phyloP scores from a whole-genome alignment of 2,113 vertebrate species.

The Heliornis fulica region DNA sequence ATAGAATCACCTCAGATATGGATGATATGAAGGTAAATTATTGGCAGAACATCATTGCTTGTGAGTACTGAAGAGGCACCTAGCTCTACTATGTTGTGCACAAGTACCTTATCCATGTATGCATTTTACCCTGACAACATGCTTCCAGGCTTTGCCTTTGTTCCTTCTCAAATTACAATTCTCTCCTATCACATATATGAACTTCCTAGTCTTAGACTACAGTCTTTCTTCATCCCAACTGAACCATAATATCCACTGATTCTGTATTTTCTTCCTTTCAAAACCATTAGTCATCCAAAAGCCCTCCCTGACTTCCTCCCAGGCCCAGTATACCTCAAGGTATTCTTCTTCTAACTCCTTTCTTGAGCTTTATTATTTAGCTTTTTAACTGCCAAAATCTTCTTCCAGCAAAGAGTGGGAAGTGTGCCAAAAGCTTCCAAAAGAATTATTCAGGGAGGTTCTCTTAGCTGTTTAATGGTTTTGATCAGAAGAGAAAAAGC shows the following conservation, averaged over 20 bases:
- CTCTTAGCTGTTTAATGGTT: neutral
- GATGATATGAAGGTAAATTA: neutral
- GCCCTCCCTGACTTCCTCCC: neutral
- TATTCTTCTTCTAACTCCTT: neutral
- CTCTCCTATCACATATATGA: neutral
- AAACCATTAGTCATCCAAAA: neutral
- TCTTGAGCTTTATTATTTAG: neutral
- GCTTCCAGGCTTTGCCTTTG: neutral
- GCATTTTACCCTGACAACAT: neutral
- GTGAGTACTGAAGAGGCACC: neutral
- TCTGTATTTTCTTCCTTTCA: neutral
- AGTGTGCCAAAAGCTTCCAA: neutral
- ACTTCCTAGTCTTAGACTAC: neutral
- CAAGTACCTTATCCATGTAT: neutral
- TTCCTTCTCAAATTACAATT: neutral
- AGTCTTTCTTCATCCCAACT: neutral
- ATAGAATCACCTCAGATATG: too few relatives aligned
- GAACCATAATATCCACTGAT: neutral
- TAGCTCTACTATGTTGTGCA: neutral
- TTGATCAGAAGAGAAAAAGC: neutral
- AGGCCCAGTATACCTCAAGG: accelerated
- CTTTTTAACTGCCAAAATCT: neutral
- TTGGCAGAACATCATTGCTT: neutral
- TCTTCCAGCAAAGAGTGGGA: neutral
- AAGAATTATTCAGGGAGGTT: neutral